These are phyloP conservation scores for Sceloporus undulatus DNA, from an alignment of 2,113 vertebrate genomes.

Conservation along the genomic window DNA sequence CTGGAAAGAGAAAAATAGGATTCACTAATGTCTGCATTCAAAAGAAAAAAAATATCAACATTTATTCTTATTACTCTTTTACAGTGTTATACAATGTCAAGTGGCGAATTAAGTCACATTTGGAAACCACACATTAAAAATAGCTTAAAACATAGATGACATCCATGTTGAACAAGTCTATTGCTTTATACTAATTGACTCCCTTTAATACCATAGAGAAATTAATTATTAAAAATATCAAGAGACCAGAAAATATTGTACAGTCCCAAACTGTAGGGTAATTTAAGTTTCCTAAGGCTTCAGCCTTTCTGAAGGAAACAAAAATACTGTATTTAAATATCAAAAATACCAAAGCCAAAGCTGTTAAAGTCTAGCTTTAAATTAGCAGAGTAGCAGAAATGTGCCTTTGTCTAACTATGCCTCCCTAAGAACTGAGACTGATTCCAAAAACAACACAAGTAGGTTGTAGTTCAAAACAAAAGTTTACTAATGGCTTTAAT, in stretches of 20 bases:
- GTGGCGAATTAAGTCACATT: not conserved
- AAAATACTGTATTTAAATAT: too few species aligned
- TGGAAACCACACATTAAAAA: not conserved
- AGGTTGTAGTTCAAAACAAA: too few species aligned
- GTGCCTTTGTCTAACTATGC: too few species aligned
- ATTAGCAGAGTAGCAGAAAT: too few species aligned
- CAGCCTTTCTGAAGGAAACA: too few species aligned
- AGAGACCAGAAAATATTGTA: not conserved
- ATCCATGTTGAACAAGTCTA: not conserved
- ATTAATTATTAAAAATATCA: not conserved
- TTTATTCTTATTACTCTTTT: not conserved
- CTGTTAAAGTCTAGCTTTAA: too few species aligned
- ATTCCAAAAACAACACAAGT: too few species aligned
- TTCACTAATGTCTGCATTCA: not conserved
- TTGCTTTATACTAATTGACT: not conserved
- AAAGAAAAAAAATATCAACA: not conserved
- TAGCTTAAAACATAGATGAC: not conserved
- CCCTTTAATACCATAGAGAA: constrained; percentile 15
- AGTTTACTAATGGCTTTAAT: too few species aligned
- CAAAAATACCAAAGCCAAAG: too few species aligned
- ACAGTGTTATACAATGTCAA: not conserved
- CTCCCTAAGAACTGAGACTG: too few species aligned
- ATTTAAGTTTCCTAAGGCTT: too few species aligned
- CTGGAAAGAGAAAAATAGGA: too few species aligned
- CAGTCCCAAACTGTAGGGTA: not conserved